Evolutionary conservation across 2,113 vertebrate genomes (phyloP).

Genomic region (Mustela lutreola): DNA sequence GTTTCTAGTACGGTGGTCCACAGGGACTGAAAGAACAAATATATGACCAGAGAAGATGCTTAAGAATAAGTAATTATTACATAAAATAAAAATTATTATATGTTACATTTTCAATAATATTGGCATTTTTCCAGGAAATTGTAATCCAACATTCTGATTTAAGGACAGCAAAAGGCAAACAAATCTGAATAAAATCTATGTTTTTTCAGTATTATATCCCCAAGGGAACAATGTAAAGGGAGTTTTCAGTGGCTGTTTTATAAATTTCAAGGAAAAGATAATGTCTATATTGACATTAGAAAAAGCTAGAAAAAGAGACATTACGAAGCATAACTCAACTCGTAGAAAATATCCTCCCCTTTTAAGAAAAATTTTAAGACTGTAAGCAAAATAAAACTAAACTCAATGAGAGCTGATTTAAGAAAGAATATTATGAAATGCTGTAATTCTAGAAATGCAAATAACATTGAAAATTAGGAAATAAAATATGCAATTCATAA

Average conservation of each 20-base stretch:
- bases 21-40: neutral
- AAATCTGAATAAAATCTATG: neutral
- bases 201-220: neutral
- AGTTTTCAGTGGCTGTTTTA: neutral
- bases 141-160: neutral
- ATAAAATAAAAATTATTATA: neutral
- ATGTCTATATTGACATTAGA: neutral
- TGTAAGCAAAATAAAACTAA: neutral
- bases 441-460: conserved; percentile 1
- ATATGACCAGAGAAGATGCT: neutral
- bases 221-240: neutral
- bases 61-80: neutral
- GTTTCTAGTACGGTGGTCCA: neutral
- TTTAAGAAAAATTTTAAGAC: neutral
- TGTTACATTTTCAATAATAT: neutral
- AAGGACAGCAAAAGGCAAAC: neutral
- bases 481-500: neutral
- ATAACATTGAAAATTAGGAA: neutral
- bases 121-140: neutral
- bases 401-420: neutral
- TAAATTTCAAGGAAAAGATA: neutral
- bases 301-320: neutral
- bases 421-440: neutral
- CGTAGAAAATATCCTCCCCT: neutral
- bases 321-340: neutral